Conservation (phyloP, 2,113 vertebrate species). For the Alexandromys fortis region DNA sequence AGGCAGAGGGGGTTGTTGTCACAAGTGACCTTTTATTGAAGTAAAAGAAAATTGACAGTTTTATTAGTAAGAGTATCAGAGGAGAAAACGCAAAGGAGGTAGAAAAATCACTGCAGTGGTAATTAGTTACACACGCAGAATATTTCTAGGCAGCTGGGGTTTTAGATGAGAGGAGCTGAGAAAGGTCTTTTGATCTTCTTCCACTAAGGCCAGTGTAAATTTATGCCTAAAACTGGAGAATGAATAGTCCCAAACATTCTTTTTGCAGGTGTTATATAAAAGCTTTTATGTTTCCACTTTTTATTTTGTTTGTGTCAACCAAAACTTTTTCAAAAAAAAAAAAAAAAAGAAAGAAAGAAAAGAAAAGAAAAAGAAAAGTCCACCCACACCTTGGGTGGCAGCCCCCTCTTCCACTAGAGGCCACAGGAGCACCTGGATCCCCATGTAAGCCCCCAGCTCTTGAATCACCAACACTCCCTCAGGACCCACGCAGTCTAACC, state of each 20-base stretch:
- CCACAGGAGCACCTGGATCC: neutral
- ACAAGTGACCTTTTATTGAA: constrained; percentile 89
- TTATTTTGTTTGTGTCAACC: neutral
- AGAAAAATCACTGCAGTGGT: constrained; percentile 70
- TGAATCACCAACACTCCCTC: neutral
- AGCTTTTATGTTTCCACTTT: neutral
- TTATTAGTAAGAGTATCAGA: constrained; percentile 85
- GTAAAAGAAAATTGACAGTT: constrained; percentile 89
- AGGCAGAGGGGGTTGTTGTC: constrained; percentile 85
- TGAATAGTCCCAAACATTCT: neutral
- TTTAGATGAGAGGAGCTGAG: neutral
- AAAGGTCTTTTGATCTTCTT: constrained; percentile 47
- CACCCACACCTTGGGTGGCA: neutral
- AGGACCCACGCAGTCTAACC: neutral
- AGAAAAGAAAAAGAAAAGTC: neutral
- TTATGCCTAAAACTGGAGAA: constrained; percentile 20
- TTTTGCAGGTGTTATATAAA: neutral
- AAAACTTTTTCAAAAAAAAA: neutral
- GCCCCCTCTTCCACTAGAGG: neutral
- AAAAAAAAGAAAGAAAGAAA: neutral
- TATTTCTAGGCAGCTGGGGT: constrained; percentile 69
- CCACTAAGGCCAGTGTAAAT: constrained; percentile 24
- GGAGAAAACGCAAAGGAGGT: constrained; percentile 74
- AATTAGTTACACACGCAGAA: constrained; percentile 80
- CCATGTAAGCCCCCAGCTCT: neutral